phyloP scores from a whole-genome alignment of 1,140 invertebrate species.

The Meloidogyne chitwoodi region DNA sequence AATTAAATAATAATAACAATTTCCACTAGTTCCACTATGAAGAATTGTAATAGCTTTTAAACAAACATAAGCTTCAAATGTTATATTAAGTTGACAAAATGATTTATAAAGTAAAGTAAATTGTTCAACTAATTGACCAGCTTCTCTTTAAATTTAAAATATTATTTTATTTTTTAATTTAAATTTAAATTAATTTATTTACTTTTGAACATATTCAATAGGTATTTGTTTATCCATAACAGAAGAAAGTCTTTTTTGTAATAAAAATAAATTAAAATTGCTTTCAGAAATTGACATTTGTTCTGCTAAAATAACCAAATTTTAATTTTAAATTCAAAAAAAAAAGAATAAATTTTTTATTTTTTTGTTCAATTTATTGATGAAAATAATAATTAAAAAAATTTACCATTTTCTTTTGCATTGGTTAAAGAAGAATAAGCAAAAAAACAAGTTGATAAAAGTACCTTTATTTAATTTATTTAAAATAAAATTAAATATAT shows the following conservation, averaged over 20 bases:
- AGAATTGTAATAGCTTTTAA: slow-evolving; percentile 61
- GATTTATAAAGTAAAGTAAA: slow-evolving; percentile 58
- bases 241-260: slow-evolving; percentile 51
- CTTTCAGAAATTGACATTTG: slow-evolving; percentile 42
- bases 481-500: background rate
- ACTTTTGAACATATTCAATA: slow-evolving; percentile 49
- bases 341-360: slow-evolving; percentile 7
- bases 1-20: slow-evolving; percentile 33
- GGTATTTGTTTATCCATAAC: slow-evolving; percentile 57
- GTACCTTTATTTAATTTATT: slow-evolving; percentile 30
- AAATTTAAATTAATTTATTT: background rate
- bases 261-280: slow-evolving; percentile 44
- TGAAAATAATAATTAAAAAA: background rate
- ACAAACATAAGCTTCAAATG: slow-evolving; percentile 61
- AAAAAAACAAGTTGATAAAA: slow-evolving; percentile 43
- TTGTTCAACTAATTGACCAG: slow-evolving; percentile 60
- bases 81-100: slow-evolving; percentile 51
- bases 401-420: background rate
- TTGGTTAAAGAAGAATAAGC: slow-evolving; percentile 40
- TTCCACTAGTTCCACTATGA: slow-evolving; percentile 32
- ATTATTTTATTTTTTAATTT: background rate
- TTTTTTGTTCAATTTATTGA: background rate
- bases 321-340: slow-evolving; percentile 1
- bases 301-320: slow-evolving; percentile 10
- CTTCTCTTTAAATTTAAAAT: slow-evolving; percentile 60